Conservation (phyloP, 2,113 vertebrate genomes). For the Pipra filicauda region DNA sequence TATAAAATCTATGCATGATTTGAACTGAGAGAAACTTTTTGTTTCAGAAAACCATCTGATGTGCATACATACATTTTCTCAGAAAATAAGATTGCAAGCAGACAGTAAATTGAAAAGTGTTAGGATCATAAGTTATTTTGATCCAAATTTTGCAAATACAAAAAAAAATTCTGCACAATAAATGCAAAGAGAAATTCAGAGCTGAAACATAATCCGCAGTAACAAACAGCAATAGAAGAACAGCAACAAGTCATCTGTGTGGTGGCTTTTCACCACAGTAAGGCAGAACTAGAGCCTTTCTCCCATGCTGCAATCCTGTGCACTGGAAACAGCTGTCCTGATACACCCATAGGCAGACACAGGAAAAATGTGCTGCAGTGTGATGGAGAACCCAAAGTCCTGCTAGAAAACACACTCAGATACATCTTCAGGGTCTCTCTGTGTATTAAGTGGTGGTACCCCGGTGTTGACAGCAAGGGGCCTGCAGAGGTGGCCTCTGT, state of each 20-base stretch:
- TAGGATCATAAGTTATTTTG: constrained; percentile 53
- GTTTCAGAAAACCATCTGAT: constrained; percentile 5
- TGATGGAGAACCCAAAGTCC: not conserved
- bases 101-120: constrained; percentile 1
- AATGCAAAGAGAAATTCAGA: constrained; percentile 32
- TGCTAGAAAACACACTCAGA: not conserved
- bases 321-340: not conserved
- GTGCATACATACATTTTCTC: constrained; percentile 23
- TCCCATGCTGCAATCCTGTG: not conserved
- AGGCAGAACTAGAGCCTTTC: not conserved
- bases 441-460: not conserved
- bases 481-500: not conserved
- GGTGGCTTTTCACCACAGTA: not conserved
- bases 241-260: not conserved
- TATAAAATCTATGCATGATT: constrained; percentile 45
- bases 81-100: constrained; percentile 54
- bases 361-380: not conserved
- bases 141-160: not conserved
- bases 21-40: constrained; percentile 45
- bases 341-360: not conserved
- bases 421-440: not conserved
- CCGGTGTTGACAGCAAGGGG: not conserved
- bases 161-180: not conserved
- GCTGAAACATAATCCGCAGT: not conserved
- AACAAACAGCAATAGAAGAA: constrained; percentile 20